These are phyloP conservation scores for Ridgeia piscesae DNA, from an alignment of 1,140 invertebrate genomes.

Conservation along the genomic window DNA sequence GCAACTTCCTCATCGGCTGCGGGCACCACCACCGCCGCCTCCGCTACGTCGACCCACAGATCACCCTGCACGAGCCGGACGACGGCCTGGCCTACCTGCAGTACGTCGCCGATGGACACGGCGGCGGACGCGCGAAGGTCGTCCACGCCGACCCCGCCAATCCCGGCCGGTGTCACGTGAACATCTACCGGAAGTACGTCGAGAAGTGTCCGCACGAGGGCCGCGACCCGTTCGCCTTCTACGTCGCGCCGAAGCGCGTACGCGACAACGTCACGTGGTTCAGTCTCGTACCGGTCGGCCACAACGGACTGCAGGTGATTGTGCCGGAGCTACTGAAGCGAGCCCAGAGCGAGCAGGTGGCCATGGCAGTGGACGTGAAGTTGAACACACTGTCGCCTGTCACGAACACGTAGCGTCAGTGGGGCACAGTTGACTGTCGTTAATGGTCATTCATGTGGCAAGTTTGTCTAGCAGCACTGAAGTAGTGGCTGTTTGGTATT, in stretches of 20 bases:
- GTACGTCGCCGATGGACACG: background rate
- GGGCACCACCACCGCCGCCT: background rate
- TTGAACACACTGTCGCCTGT: no score
- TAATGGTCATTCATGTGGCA: background rate
- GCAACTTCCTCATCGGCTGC: background rate
- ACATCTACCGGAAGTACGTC: background rate
- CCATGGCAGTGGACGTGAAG: background rate
- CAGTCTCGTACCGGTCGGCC: background rate
- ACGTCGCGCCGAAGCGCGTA: background rate
- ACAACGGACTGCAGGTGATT: background rate
- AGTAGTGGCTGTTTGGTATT: background rate
- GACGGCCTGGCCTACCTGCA: background rate
- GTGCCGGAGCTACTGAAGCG: background rate
- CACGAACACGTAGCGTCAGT: background rate
- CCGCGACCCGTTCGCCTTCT: background rate
- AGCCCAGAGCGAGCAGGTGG: background rate
- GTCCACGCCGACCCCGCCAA: background rate
- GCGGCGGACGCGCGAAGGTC: background rate
- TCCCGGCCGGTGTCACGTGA: background rate
- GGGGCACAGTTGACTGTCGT: background rate
- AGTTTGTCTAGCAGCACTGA: background rate
- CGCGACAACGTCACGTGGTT: background rate
- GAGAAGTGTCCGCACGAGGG: background rate
- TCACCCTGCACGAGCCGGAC: background rate
- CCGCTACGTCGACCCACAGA: background rate